Conservation (phyloP, 2,113 vertebrate genomes). For the Calyptommatus sinebrachiatus region DNA sequence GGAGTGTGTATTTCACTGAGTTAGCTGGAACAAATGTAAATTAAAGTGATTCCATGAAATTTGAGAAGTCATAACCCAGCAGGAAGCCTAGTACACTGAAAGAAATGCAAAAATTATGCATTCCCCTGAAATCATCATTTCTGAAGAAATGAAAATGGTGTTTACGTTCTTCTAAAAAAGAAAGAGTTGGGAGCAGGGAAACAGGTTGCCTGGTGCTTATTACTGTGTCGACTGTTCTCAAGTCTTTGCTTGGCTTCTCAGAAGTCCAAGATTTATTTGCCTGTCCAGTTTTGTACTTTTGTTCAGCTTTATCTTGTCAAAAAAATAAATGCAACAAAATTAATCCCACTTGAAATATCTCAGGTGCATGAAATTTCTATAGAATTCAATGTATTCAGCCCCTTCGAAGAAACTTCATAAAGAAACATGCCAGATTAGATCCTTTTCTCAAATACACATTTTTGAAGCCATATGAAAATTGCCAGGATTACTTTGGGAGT, state of each 20-base stretch:
- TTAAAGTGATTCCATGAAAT: constrained; percentile 52
- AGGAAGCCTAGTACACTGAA: constrained; percentile 61
- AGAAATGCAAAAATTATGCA: constrained; percentile 70
- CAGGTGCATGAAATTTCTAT: constrained; percentile 28
- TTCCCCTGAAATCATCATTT: constrained; percentile 49
- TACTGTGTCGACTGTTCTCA: constrained; percentile 46
- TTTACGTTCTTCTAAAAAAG: constrained; percentile 61
- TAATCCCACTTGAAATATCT: background rate
- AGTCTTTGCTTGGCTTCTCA: constrained; percentile 39
- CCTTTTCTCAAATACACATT: background rate
- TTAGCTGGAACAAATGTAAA: constrained; percentile 50
- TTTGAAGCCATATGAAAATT: background rate
- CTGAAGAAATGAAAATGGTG: constrained; percentile 54
- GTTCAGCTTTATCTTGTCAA: constrained; percentile 25
- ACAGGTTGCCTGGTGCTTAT: constrained; percentile 64
- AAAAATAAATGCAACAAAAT: background rate
- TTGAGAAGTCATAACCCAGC: constrained; percentile 68
- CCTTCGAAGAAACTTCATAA: constrained; percentile 11
- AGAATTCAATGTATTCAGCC: constrained; percentile 9
- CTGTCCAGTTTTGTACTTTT: constrained; percentile 3
- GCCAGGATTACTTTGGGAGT: background rate
- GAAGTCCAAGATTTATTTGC: constrained; percentile 33
- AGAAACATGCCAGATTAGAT: background rate
- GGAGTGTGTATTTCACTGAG: constrained; percentile 59
- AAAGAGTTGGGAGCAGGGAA: constrained; percentile 59